Percentiles rank a stretch among this genome's conserved stretches.
Conservation (phyloP, 2,888 invertebrate genomes). For the Dolichopus griseipennis region DNA sequence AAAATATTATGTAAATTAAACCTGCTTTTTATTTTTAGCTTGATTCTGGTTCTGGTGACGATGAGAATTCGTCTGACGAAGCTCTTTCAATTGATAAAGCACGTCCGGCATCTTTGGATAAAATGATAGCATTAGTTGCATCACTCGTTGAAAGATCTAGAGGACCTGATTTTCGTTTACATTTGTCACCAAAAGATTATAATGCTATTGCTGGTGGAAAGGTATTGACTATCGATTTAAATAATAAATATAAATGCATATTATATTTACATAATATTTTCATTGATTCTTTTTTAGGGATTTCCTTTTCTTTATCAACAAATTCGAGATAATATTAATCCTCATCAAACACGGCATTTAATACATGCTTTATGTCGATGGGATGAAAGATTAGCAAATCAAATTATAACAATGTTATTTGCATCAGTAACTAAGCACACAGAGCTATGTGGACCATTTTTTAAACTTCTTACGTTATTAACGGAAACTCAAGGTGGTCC, state of each 20-base stretch:
- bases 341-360: conserved; percentile 82
- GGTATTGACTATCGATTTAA: too few relatives aligned
- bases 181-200: conserved; percentile 68
- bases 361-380: conserved; percentile 86
- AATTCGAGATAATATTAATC: conserved; percentile 85
- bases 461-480: conserved; percentile 78
- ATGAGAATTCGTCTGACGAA: conserved; percentile 48
- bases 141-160: conserved; percentile 81
- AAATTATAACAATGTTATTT: conserved; percentile 83
- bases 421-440: conserved; percentile 83
- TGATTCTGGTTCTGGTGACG: conserved; percentile 43
- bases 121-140: conserved; percentile 88
- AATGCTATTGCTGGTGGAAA: conserved; percentile 79
- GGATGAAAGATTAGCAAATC: conserved; percentile 81
- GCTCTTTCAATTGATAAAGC: conserved; percentile 57
- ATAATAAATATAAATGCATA: too few relatives aligned
- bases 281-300: conserved; percentile 47
- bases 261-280: too few relatives aligned
- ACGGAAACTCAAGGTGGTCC: conserved; percentile 72
- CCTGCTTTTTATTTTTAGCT: conserved; percentile 29
- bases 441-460: conserved; percentile 84
- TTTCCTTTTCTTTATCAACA: conserved; percentile 92
- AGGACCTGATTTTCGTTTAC: conserved; percentile 63
- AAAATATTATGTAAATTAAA: conserved; percentile 1
- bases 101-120: conserved; percentile 83